Conservation (phyloP, 2,113 vertebrate species). For the Pimephales promelas region DNA sequence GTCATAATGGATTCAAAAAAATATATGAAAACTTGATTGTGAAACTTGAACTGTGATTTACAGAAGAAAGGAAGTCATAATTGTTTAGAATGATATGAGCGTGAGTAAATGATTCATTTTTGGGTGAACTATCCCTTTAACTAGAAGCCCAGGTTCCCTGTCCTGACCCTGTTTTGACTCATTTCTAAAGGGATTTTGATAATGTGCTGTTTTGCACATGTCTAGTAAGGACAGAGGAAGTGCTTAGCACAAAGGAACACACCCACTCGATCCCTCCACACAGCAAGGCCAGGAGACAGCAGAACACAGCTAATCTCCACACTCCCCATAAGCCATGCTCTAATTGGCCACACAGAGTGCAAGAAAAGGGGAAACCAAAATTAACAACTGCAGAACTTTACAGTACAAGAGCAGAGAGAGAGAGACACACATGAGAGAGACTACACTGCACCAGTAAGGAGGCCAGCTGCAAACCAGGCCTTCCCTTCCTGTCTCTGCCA, state of each 20-base stretch:
- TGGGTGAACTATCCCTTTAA: not conserved
- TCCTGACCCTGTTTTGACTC: not conserved
- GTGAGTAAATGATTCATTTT: not conserved
- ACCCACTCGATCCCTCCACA: conserved; percentile 51
- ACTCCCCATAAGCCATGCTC: conserved; percentile 71
- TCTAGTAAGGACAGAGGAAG: conserved; percentile 14
- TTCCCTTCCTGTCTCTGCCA: conserved; percentile 7
- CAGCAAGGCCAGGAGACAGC: conserved; percentile 71
- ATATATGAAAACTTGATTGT: no score
- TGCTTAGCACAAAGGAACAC: conserved; percentile 26
- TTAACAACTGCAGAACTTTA: conserved; percentile 40
- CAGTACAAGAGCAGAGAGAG: conserved; percentile 62
- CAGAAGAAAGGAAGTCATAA: no score
- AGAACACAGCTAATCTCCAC: conserved; percentile 71
- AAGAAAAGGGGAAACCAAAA: conserved; percentile 40
- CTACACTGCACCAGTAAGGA: conserved; percentile 64
- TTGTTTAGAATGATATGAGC: not conserved
- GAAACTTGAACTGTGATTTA: no score
- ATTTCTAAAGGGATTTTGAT: not conserved
- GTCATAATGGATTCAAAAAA: not conserved
- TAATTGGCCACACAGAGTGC: conserved; percentile 79
- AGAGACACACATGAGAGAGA: conserved; percentile 56
- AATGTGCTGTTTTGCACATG: not conserved
- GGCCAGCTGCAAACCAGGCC: conserved; percentile 62
- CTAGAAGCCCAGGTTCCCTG: not conserved